Conservation (phyloP, 2,797 vertebrate genomes). For the Enteromius afrohamiltoni region DNA sequence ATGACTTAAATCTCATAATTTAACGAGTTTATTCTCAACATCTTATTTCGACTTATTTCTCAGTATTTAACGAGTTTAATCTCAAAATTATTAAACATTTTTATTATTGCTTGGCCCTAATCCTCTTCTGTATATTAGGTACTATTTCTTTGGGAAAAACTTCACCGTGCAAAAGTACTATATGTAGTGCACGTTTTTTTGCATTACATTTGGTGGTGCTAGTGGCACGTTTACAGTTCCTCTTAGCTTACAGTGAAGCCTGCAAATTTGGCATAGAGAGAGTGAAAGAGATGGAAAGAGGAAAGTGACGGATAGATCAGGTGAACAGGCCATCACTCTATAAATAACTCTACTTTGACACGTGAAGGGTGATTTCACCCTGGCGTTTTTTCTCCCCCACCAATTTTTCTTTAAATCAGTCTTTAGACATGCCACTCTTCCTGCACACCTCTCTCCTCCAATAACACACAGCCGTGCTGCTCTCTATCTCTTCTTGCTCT, state of each 20-base stretch:
- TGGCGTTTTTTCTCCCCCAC: background rate
- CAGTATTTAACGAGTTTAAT: no score
- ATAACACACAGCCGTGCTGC: background rate
- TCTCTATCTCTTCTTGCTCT: slow-evolving; percentile 22
- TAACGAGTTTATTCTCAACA: no score
- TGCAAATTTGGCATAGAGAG: background rate
- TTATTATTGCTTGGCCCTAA: no score
- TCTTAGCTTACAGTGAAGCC: background rate
- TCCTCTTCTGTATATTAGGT: background rate
- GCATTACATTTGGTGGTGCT: background rate
- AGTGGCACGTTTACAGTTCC: background rate
- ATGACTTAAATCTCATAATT: no score
- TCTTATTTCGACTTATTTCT: no score
- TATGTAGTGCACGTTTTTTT: background rate
- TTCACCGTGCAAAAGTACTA: background rate
- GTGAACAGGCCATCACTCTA: slow-evolving; percentile 24
- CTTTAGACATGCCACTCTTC: background rate
- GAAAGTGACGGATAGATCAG: slow-evolving; percentile 3
- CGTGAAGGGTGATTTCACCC: background rate
- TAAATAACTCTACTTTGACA: slow-evolving; percentile 32
- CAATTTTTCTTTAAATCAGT: slow-evolving; percentile 18
- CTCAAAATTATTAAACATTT: no score
- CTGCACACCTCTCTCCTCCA: background rate
- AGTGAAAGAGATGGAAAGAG: background rate
- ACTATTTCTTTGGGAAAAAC: background rate